Evolutionary conservation across 2,888 invertebrate genomes (phyloP), one percentile per base, ranked within the genome.

Genomic region (Scaptomyza flava): DNA sequence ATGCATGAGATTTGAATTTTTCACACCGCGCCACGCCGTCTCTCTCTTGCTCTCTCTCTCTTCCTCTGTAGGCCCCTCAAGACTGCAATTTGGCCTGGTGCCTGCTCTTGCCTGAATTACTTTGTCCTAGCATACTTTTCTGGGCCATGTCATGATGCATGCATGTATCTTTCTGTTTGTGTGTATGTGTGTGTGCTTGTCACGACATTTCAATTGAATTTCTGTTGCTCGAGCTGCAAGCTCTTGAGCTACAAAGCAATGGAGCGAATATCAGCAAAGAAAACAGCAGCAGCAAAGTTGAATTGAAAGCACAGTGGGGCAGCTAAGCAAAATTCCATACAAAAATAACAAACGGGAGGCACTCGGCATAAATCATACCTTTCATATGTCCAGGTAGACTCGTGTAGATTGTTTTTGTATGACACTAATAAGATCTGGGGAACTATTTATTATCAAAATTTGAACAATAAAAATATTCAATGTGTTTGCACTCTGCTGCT

Each of bases 1-100:
- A 85, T 87, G 85, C 85, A 85, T 80, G 85, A 84, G 81, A 80
- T 87, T 84, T 84, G 79, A 82, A 84, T 84, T 87, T 84, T 81
- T 81, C 76, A 76, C 71, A 61, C 72, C 48, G 36, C 42, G 33
- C 68, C 46, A 43, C 41, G 20, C 43, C 30, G 45, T 23, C 27
- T n/a, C n/a, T n/a, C 36, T n/a, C 36, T 36, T 7, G 7, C n/a
- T 36, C n/a, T 2, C n/a, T 38, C 14, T 14, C 14, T 14, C 3
- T 9, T 17, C 17, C 41, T 41, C 2, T 41, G 9, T 17, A 4
- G 17, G 17, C 9, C 41, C 64, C 51, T 51, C 61, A 70, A 70
- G 17, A 48, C 71, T 60, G 79, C 82, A 79, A 77, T 79, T 82
- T 81, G 76, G 81, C 79, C 68, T 65, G 12, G 14, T 38, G 36